Evolutionary conservation across 2,888 invertebrate species (phyloP).

Genomic region (Dascillus cervinus): DNA sequence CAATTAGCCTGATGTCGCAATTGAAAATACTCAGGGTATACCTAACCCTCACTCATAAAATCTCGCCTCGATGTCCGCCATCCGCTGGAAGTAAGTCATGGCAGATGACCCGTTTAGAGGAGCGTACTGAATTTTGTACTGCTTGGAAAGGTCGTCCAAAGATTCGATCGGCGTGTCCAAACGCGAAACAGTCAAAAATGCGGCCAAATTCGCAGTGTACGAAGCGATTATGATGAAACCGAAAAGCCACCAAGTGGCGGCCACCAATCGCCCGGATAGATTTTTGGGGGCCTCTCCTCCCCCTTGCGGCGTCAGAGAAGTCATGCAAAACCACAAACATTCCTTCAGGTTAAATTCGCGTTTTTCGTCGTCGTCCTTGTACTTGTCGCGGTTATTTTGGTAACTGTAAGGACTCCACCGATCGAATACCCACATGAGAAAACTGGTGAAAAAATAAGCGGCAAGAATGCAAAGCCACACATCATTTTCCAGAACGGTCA

Average conservation of each 20-base stretch:
- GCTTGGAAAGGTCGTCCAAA: conserved; percentile 85
- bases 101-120: conserved; percentile 82
- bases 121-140: conserved; percentile 91
- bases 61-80: conserved; percentile 89
- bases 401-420: conserved; percentile 96
- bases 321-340: conserved; percentile 99
- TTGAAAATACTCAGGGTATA: too few species aligned
- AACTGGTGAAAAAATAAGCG: conserved; percentile 90
- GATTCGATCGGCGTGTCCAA: conserved; percentile 90
- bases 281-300: conserved; percentile 96
- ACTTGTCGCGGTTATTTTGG: conserved; percentile 88
- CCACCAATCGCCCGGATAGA: conserved; percentile 87
- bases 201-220: conserved; percentile 96
- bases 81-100: conserved; percentile 90
- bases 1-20: too few species aligned
- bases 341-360: conserved; percentile 92
- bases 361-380: conserved; percentile 88
- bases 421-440: conserved; percentile 94
- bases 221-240: conserved; percentile 98
- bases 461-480: conserved; percentile 96
- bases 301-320: conserved; percentile 90
- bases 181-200: conserved; percentile 90
- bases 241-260: conserved; percentile 99
- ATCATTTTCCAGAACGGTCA: conserved; percentile 90
- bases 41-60: conserved; percentile 96